Base-by-base conservation (phyloP, 2,797 vertebrate species). In the Parambassis ranga region DNA sequence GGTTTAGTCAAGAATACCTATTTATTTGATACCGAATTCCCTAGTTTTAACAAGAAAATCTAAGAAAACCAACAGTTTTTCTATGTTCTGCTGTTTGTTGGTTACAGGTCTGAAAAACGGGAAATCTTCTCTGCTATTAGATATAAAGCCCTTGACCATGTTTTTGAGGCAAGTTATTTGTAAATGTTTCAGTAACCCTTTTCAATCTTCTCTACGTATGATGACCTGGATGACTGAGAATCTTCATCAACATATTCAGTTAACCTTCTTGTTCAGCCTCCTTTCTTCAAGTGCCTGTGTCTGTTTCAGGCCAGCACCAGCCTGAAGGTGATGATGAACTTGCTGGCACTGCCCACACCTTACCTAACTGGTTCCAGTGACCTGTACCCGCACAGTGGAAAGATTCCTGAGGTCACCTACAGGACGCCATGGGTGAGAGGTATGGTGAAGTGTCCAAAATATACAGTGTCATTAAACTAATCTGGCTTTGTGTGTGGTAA, bases 371-470 rank as follows among this genome's bases (percentile, higher is more conserved):
- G 66, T 7, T 44, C 53, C 28, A 33, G 47, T 60, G 79, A 84
- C 37, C 44, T 52, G 2, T 91, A 87, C 56, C 79, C 86, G 3
- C 87, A 91, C 59, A 65, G 53, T 15, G 89, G 87, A 1, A 56
- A 32, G 7, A 65, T 90, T 27, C 48, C 75, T 20, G 84, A 90
- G 0, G 73, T 30, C 27, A 69, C 81, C 22, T 93, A 91, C 79
- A 85, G 93, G 55, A 84, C 56, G 1, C 91, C 91, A 1, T 94
- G 92, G 93, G 58, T 70, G 69, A 81, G 84, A 86, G 92, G 90
- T 90, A 67, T 0, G 36, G n/a, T n/a, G 9, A 16, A 2, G n/a
- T 1, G 9, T 2, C 4, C 1, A 2, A 13, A 19, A 3, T 18
- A n/a, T n/a, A n/a, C n/a, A 2, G 14, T 1, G 10, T 19, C 4